phyloP scores from a whole-genome alignment of 2,888 invertebrate genomes.

The Rhyacophila evoluta region DNA sequence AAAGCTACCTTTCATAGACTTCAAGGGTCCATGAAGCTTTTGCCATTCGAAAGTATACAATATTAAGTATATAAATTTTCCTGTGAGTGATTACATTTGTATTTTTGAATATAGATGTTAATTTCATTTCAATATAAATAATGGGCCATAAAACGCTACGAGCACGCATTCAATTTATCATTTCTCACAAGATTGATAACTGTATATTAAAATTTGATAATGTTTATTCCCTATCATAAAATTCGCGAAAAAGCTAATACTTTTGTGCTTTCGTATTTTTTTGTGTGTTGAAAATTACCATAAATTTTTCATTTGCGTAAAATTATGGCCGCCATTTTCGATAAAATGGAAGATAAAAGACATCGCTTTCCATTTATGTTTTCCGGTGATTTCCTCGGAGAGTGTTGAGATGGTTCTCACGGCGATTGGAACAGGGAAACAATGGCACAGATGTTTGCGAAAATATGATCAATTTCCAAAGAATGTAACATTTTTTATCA shows the following conservation, averaged over 20 bases:
- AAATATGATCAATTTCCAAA: not conserved
- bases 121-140: no score
- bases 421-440: not conserved
- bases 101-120: no score
- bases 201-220: not conserved
- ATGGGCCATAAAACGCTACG: no score
- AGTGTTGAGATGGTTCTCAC: not conserved
- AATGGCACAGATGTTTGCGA: not conserved
- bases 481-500: no score
- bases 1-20: no score
- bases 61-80: no score
- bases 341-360: constrained; percentile 14
- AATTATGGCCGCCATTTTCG: constrained; percentile 7
- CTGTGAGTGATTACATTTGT: no score
- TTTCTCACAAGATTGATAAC: not conserved
- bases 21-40: no score
- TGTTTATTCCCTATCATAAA: not conserved
- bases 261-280: not conserved
- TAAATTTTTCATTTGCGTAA: constrained; percentile 15
- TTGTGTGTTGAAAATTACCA: not conserved
- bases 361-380: constrained; percentile 7
- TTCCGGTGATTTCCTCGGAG: constrained; percentile 18
- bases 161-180: no score
- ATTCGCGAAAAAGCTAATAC: not conserved
- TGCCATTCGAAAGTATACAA: no score